Conservation (phyloP, 2,113 vertebrate species). For the Mus pahari region DNA sequence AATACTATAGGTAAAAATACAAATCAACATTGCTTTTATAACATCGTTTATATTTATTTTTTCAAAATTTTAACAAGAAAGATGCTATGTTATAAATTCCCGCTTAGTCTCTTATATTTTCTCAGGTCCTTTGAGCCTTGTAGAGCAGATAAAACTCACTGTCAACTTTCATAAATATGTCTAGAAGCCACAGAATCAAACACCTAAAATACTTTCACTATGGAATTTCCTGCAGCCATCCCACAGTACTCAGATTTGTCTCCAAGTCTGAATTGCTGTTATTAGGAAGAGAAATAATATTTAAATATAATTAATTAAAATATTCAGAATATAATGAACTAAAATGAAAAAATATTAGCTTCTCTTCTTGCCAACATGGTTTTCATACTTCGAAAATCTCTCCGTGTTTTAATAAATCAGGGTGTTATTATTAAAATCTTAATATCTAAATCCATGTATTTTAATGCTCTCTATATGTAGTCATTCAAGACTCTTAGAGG, state of each 20-base stretch:
- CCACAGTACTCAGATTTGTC: neutral
- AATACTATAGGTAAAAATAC: neutral
- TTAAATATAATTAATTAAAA: neutral
- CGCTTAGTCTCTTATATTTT: neutral
- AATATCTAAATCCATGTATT: neutral
- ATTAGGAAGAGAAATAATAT: neutral
- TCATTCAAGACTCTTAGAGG: neutral
- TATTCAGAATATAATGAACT: neutral
- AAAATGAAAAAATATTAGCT: neutral
- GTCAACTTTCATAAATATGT: conserved; percentile 3
- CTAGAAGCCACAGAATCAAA: neutral
- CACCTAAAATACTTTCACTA: neutral
- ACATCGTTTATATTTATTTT: no score
- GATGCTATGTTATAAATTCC: conserved; percentile 8
- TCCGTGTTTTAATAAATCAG: neutral
- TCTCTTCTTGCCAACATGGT: neutral
- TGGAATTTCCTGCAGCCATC: neutral
- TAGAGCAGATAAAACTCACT: neutral
- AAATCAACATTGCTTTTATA: conserved; percentile 46
- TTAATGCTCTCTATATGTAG: neutral
- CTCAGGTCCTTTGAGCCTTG: neutral
- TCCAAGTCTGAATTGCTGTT: neutral
- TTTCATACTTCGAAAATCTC: neutral
- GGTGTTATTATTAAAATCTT: neutral
- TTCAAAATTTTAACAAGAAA: no score